Conservation (phyloP, 2,888 invertebrate species). For the Mellilla xanthometata region DNA sequence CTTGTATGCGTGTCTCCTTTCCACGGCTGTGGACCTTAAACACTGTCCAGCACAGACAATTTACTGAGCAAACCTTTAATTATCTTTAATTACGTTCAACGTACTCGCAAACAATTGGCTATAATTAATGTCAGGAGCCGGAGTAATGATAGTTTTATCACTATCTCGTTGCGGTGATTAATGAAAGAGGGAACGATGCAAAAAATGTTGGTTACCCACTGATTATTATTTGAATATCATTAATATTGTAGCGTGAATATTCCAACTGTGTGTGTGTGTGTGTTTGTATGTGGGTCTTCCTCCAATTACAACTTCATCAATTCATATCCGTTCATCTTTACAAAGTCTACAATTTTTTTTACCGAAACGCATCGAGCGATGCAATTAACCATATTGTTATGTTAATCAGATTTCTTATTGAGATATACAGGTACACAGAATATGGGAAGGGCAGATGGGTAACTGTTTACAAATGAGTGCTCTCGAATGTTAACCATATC, state of each 20-base stretch:
- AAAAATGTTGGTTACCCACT: conserved; percentile 8
- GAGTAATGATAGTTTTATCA: conserved; percentile 23
- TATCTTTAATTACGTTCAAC: conserved; percentile 22
- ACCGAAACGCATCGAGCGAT: conserved; percentile 23
- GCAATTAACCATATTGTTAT: conserved; percentile 43
- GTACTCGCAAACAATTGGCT: conserved; percentile 26
- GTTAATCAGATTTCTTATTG: conserved; percentile 56
- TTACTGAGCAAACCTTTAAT: conserved; percentile 24
- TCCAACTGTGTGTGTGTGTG: too few species aligned
- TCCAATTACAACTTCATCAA: conserved; percentile 6
- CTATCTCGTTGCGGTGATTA: conserved; percentile 14
- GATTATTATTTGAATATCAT: conserved; percentile 5
- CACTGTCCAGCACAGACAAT: conserved; percentile 6
- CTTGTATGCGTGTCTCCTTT: not conserved
- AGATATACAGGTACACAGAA: conserved; percentile 29
- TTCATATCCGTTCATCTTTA: conserved; percentile 1
- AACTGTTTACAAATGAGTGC: not conserved
- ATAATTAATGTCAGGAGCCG: conserved; percentile 24
- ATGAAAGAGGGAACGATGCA: conserved; percentile 1
- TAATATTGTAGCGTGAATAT: too few species aligned
- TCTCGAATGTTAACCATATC: too few species aligned
- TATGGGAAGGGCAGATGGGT: not conserved
- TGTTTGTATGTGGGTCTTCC: too few species aligned
- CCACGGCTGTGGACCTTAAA: not conserved
- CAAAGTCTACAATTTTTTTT: conserved; percentile 5